A percentile compares a stretch with the other conserved stretches of the same genome.
Evolutionary conservation across 2,888 invertebrate genomes (phyloP).

Genomic region (Ligdia adustata): DNA sequence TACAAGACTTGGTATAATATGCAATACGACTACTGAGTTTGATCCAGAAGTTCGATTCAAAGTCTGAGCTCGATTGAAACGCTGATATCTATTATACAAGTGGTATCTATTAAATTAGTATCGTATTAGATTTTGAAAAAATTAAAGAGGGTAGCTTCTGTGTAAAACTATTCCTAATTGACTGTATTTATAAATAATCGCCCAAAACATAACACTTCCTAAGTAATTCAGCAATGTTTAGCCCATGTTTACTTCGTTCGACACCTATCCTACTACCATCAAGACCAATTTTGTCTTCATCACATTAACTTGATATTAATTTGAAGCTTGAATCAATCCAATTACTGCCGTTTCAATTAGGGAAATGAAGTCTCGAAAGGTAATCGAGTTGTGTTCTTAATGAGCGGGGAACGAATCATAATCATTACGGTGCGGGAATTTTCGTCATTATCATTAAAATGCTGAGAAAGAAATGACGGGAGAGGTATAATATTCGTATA

Average conservation of each 20-base stretch:
- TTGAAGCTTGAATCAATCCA: slow-evolving; percentile 44
- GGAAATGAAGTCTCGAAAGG: slow-evolving; percentile 48
- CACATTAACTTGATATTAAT: slow-evolving; percentile 36
- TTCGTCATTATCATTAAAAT: slow-evolving; percentile 23
- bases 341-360: slow-evolving; percentile 52
- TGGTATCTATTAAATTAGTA: too few relatives aligned
- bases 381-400: slow-evolving; percentile 42
- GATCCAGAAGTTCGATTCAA: too few relatives aligned
- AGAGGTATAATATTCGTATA: too few relatives aligned
- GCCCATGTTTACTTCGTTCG: not conserved
- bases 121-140: too few relatives aligned
- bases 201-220: not conserved
- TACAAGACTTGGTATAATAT: too few relatives aligned
- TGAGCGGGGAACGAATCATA: slow-evolving; percentile 32
- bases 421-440: slow-evolving; percentile 28
- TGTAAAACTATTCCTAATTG: too few relatives aligned
- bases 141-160: too few relatives aligned
- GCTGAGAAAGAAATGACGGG: slow-evolving; percentile 6
- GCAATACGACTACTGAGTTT: too few relatives aligned
- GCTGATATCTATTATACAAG: too few relatives aligned
- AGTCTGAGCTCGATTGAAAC: too few relatives aligned
- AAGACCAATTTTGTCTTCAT: slow-evolving; percentile 39
- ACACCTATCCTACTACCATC: slow-evolving; percentile 7
- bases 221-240: not conserved
- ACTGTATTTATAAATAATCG: too few relatives aligned